Conservation (phyloP, 2,888 invertebrate genomes). For the Rugalucina vietnamica region DNA sequence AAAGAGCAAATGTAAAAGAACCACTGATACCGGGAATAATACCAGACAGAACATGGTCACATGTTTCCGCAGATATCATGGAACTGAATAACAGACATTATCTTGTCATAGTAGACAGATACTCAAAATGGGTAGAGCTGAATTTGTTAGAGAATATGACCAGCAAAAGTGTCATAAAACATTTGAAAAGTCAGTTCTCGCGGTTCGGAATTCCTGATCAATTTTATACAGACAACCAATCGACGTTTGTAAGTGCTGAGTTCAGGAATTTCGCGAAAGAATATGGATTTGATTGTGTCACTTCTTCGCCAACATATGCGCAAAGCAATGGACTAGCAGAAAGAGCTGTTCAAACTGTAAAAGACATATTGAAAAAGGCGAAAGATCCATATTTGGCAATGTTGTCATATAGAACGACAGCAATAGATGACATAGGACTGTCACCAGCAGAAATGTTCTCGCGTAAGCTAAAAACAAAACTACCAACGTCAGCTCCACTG, state of each 20-base stretch:
- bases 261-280: constrained; percentile 34
- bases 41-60: constrained; percentile 39
- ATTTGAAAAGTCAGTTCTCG: constrained; percentile 48
- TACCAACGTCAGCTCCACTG: neutral
- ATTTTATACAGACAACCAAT: constrained; percentile 58
- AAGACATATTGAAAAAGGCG: constrained; percentile 34
- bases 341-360: constrained; percentile 56
- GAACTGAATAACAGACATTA: constrained; percentile 28
- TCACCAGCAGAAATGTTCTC: neutral
- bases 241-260: constrained; percentile 51
- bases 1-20: constrained; percentile 41
- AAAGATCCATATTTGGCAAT: neutral
- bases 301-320: constrained; percentile 52
- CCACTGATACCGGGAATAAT: constrained; percentile 46
- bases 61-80: constrained; percentile 34
- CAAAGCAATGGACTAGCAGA: constrained; percentile 65
- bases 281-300: constrained; percentile 33
- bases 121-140: constrained; percentile 35
- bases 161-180: constrained; percentile 4
- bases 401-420: neutral
- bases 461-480: neutral
- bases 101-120: constrained; percentile 32
- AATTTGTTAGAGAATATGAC: constrained; percentile 18
- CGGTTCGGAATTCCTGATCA: constrained; percentile 57
- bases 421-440: neutral